A percentile compares a stretch with the other conserved stretches of the same genome.
Evolutionary conservation across 2,113 vertebrate species (phyloP).

Genomic region (Bagarius yarrelli): DNA sequence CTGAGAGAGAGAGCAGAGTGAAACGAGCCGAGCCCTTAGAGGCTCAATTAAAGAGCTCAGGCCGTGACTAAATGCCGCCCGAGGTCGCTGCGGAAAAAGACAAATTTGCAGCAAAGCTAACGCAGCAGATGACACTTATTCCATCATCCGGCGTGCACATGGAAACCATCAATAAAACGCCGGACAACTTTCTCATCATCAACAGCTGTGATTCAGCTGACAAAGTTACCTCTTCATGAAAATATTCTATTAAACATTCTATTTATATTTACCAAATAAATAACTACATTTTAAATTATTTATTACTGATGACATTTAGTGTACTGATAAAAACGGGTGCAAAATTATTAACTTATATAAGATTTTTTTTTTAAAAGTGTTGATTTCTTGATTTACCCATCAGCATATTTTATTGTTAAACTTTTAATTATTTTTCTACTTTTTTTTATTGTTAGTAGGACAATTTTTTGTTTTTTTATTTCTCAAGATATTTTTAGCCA

Average conservation of each 20-base stretch:
- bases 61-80: constrained; percentile 53
- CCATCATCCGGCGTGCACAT: constrained; percentile 7
- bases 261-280: neutral
- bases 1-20: constrained; percentile 48
- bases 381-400: too few relatives aligned
- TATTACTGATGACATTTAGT: neutral
- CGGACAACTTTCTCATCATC: neutral
- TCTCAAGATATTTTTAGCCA: too few relatives aligned
- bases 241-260: too few relatives aligned
- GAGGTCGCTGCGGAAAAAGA: constrained; percentile 44
- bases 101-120: constrained; percentile 41
- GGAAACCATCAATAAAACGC: constrained; percentile 5
- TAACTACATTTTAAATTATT: neutral
- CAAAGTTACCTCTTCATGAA: neutral
- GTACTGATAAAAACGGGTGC: neutral
- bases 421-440: too few relatives aligned
- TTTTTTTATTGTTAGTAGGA: too few relatives aligned
- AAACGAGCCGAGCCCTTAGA: constrained; percentile 45
- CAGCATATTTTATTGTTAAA: too few relatives aligned
- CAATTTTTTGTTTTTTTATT: too few relatives aligned
- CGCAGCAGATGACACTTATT: constrained; percentile 37
- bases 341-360: neutral
- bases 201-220: neutral
- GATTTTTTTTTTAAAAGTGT: neutral
- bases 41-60: constrained; percentile 57